These are phyloP conservation scores for Xanthia icteritia DNA, from an alignment of 2,888 invertebrate species.

Conservation along the genomic window DNA sequence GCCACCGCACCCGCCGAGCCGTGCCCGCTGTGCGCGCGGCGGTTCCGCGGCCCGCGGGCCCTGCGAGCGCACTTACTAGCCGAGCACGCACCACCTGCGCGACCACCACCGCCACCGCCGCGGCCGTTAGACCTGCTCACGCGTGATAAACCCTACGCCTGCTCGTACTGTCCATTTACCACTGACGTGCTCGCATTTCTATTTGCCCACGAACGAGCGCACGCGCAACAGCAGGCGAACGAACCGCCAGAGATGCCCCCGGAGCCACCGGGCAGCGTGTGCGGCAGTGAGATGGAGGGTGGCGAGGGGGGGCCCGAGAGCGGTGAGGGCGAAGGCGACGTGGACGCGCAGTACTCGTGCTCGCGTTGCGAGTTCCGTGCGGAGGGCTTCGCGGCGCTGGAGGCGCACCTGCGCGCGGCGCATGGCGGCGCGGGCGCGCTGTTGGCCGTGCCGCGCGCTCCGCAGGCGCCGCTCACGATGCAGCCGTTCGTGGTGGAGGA, in stretches of 20 bases:
- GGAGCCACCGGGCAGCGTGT: constrained; percentile 64
- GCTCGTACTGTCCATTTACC: constrained; percentile 97
- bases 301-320: constrained; percentile 65
- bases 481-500: constrained; percentile 97
- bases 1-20: constrained; percentile 86
- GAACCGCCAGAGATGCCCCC: constrained; percentile 62
- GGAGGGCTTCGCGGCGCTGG: constrained; percentile 86
- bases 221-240: constrained; percentile 88
- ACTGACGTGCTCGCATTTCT: constrained; percentile 97
- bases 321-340: constrained; percentile 74
- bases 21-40: constrained; percentile 96
- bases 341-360: constrained; percentile 84
- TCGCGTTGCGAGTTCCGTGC: constrained; percentile 88
- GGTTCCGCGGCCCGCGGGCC: constrained; percentile 97
- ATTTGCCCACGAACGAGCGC: constrained; percentile 97
- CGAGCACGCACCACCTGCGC: constrained; percentile 94
- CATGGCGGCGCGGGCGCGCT: constrained; percentile 89
- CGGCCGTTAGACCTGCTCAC: constrained; percentile 91
- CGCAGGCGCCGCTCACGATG: constrained; percentile 94
- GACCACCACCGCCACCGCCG: constrained; percentile 83
- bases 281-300: constrained; percentile 67
- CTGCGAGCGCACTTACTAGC: constrained; percentile 96
- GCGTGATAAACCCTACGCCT: constrained; percentile 94
- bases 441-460: constrained; percentile 91
- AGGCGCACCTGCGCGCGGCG: constrained; percentile 87